Evolutionary conservation across 1,140 invertebrate species (phyloP).

Genomic region (Whitmania pigra): DNA sequence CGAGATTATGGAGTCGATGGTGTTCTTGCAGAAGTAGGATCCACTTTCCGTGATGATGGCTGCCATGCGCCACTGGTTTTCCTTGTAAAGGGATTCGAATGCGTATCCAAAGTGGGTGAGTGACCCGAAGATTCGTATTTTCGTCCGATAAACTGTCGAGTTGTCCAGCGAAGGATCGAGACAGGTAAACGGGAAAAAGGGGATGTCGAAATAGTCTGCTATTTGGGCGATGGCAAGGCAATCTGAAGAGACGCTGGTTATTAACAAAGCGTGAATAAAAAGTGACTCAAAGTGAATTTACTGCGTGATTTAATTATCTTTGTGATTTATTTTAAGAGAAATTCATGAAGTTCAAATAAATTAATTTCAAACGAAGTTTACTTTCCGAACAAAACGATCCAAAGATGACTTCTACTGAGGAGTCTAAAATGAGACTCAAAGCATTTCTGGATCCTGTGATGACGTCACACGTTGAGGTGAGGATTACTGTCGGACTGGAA

Average conservation of each 20-base stretch:
- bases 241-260: not conserved
- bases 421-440: not conserved
- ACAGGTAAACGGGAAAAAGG: not conserved
- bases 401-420: not conserved
- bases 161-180: not conserved
- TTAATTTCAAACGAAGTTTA: not conserved
- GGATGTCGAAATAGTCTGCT: slow-evolving; percentile 1
- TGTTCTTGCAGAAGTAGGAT: not conserved
- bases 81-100: not conserved
- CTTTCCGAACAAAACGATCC: slow-evolving; percentile 7
- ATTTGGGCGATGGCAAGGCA: slow-evolving; percentile 2
- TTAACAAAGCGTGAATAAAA: too few species aligned
- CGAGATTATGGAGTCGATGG: not conserved
- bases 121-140: not conserved
- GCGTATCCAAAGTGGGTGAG: not conserved
- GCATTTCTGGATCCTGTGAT: slow-evolving; percentile 2
- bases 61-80: not conserved
- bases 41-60: slow-evolving; percentile 4
- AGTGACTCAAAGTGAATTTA: too few species aligned
- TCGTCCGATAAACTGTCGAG: not conserved
- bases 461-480: not conserved
- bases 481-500: too few species aligned
- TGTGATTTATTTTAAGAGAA: too few species aligned
- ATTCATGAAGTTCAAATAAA: not conserved
- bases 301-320: too few species aligned